Base-by-base conservation (phyloP, 92 coral and sea anemone genomes). In the Hydrozoanthus gracilis region DNA sequence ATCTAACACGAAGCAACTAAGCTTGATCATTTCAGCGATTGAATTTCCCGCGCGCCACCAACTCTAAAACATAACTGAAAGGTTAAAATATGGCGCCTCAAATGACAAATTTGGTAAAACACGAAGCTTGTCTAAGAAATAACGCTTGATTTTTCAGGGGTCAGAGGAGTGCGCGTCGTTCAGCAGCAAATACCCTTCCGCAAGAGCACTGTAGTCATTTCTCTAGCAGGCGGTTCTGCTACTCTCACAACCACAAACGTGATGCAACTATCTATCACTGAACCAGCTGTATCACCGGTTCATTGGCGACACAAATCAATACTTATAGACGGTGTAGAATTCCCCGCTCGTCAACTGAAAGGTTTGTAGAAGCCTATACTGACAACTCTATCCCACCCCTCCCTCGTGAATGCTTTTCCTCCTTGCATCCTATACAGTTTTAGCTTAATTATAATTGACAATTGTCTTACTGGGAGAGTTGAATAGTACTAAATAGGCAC, bases 211-310 rank as follows among this genome's bases (percentile, higher is more conserved):
- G 94, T 97, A 12, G 92, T 69, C 44, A 91, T 89, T 66, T 79
- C 82, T 44, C 85, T 92, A 58, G 70, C 88, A 15, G 64, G 73
- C 58, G 87, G 75, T 65, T 88, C 77, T 10, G 90, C 92, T 60
- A 83, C 79, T 60, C 67, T 97, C 83, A 90, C 89, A 10, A 95
- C 99, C 8, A 73, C 65, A 61, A 97, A 97, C 79, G 99, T 88
- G 35, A 91, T 88, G 3, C 91, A 94, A 45, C 76, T 97, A 15
- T 88, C 95, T 44, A 88, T 97, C 16, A 79, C 79, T 67, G 99
- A 97, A 90, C 98, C 99, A 44, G 88, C 94, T 50, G 78, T 95
- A 56, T 95, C 99, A 50, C 95, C 98, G 78, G 95, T 97, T 7
- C 82, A 68, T 56, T 97, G 99, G 99, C 69, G 58, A 48, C 87